phyloP scores from a whole-genome alignment of 1,140 invertebrate species.

The Anastrepha obliqua region DNA sequence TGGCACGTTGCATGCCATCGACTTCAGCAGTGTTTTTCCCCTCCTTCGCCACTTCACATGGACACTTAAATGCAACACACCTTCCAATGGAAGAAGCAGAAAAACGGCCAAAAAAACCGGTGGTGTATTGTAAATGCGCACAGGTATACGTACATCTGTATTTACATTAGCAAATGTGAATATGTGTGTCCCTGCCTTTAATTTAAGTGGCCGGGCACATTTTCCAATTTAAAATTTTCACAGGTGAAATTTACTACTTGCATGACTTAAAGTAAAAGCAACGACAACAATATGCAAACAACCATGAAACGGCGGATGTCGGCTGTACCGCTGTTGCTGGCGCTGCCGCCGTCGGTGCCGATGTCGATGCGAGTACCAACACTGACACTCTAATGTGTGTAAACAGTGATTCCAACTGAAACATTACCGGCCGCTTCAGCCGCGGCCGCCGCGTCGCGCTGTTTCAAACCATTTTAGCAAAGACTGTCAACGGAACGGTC shows the following conservation, averaged over 20 bases:
- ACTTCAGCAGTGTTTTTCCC: not conserved
- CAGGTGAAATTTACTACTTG: slow-evolving; percentile 49
- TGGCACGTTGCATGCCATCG: not conserved
- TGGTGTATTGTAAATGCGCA: not conserved
- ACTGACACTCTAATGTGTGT: slow-evolving; percentile 37
- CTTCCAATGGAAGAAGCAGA: not conserved
- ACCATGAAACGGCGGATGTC: slow-evolving; percentile 36
- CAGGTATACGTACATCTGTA: slow-evolving; percentile 3
- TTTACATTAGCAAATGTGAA: slow-evolving; percentile 7
- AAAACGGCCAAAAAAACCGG: slow-evolving; percentile 10
- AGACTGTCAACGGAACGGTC: not conserved
- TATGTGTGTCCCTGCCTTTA: slow-evolving; percentile 16
- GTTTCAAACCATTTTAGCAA: not conserved
- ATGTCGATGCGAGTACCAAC: not conserved
- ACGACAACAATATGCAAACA: slow-evolving; percentile 41
- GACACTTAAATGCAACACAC: not conserved
- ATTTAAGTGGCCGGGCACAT: slow-evolving; percentile 47
- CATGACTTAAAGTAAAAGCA: slow-evolving; percentile 47
- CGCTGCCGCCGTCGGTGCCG: not conserved
- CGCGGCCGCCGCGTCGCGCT: not conserved
- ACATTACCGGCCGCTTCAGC: slow-evolving; percentile 42
- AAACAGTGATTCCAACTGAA: slow-evolving; percentile 52
- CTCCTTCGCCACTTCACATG: not conserved
- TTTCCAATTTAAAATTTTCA: slow-evolving; percentile 43
- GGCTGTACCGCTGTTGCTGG: not conserved